Evolutionary conservation across 1,140 invertebrate genomes (phyloP), one percentile per base, ranked within the genome.

Genomic region (Melitaea cinxia): DNA sequence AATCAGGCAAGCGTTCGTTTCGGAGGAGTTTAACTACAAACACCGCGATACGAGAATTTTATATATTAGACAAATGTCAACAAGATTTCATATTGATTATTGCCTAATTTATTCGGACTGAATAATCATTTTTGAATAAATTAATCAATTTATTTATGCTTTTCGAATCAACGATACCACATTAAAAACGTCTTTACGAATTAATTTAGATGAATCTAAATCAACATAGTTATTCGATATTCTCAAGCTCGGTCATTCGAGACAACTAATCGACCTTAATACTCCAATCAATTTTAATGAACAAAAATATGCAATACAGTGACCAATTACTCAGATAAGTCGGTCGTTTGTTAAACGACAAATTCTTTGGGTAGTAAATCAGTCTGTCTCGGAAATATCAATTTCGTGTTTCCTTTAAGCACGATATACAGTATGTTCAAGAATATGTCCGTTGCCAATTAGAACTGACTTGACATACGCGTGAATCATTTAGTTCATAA

Each of bases 401-500:
- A 63, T 71, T 72, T 58, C 47, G 30, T 23, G 39, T 60, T 63
- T 68, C 69, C 69, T 71, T 67, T 68, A 47, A 61, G 64, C 45
- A 37, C 55, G 63, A 64, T 55, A 59, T 47, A n/a, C n/a, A n/a
- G n/a, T n/a, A 26, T 54, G 65, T 37, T 35, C 58, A 62, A 37
- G 60, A 64, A 53, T 26, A 6, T 6, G 24, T 56, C 66, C 66
- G 65, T 65, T 67, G 59, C 73, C 73, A 78, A 78, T 78, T 78
- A 78, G 66, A 75, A 52, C 47, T 54, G 54, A 59, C 57, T 33
- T 73, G 72, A 75, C 64, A 66, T 67, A 42, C 47, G 37, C n/a
- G 47, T 56, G 67, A 65, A 55, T 54, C 65, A 63, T 9, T n/a
- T n/a, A n/a, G 26, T 21, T 14, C 9, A 10, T 47, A 47, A 39